phyloP scores from a whole-genome alignment of 2,113 vertebrate species.

The Mobula birostris region DNA sequence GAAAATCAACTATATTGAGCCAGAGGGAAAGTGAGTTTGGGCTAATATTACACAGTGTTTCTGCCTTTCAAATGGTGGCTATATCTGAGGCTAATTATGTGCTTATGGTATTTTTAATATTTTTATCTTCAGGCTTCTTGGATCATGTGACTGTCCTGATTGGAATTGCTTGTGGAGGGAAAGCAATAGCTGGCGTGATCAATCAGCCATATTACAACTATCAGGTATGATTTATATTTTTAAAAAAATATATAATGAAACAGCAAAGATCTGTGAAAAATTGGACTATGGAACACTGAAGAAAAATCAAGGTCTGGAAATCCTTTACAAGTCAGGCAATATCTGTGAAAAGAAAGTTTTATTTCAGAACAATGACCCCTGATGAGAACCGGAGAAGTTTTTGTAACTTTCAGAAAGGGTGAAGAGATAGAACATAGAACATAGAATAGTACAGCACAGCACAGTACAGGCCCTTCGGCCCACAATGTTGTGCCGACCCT shows the following conservation, averaged over 20 bases:
- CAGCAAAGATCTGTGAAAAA: no score
- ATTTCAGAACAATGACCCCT: no score
- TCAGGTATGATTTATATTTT: constrained; percentile 62
- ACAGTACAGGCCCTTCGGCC: no score
- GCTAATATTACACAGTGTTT: neutral
- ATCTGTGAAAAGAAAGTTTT: no score
- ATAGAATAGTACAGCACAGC: no score
- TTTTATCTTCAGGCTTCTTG: constrained; percentile 69
- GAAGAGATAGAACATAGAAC: no score
- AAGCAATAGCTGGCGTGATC: constrained; percentile 90
- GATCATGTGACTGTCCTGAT: constrained; percentile 95
- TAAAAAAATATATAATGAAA: neutral
- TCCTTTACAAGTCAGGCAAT: no score
- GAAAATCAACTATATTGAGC: neutral
- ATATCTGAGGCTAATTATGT: neutral
- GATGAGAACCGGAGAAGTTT: no score
- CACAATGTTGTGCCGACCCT: no score
- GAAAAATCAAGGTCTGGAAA: no score
- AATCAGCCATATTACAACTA: constrained; percentile 98
- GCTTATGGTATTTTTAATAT: neutral
- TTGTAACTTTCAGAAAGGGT: no score
- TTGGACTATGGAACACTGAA: no score
- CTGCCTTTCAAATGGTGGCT: neutral
- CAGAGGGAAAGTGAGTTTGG: neutral
- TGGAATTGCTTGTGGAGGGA: constrained; percentile 84